Base-by-base conservation (phyloP, 2,888 invertebrate genomes). In the Microctonus hyperodae region DNA sequence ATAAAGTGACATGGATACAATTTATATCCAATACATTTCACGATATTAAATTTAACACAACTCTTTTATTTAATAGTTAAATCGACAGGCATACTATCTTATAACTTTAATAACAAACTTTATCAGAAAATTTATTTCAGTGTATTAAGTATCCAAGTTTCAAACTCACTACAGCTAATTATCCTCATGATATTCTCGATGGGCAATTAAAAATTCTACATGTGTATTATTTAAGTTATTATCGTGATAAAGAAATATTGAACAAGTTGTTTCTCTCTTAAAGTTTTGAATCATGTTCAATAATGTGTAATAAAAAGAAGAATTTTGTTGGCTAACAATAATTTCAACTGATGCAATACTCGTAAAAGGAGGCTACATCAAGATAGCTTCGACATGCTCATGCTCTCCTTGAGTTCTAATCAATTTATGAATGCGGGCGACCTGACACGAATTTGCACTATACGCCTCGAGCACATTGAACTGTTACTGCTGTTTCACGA, bases 391-490 rank as follows among this genome's bases (percentile, higher is more conserved):
- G 44, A 59, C 40, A 37, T 59, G 25, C 13, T 28, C 10, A n/a
- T n/a, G 40, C 57, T 65, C 62, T 66, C 58, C 71, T 25, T 28
- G 70, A 78, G 75, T 78, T 78, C 75, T 79, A 79, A 79, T 73
- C 76, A 77, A 79, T 79, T 79, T 79, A 79, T 79, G 79, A 78
- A 78, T 73, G 78, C 69, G 76, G 59, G 76, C 76, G 73, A 70
- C 69, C 73, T 77, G 74, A 79, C 79, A 79, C 72, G 78, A 74
- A 76, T 78, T 76, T 75, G 79, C 79, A 79, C 79, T 79, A 78
- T 76, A 72, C 70, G 72, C 70, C 66, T 65, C 64, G 67, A 69
- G 72, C 70, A 71, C 65, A 64, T 71, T 56, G 68, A 67, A 64
- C 53, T 35, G 59, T 61, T 28, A 22, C n/a, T 28, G 2, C 9